Evolutionary conservation across 2,113 vertebrate genomes (phyloP).

Genomic region (Laticauda laticaudata): DNA sequence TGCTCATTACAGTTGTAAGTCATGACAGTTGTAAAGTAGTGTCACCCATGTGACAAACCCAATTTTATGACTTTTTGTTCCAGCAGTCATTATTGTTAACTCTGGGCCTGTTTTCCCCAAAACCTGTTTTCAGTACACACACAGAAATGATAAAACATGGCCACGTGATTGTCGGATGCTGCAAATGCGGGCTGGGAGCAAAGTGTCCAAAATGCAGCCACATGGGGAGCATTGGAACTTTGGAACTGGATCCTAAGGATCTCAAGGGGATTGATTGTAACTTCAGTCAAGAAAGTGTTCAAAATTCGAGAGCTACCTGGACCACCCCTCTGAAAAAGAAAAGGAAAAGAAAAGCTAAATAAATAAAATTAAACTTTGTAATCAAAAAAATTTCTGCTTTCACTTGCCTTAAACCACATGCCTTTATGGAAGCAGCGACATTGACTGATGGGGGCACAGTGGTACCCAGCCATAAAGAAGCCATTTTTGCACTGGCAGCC

Average conservation of each 20-base stretch:
- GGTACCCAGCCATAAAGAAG: slow-evolving; percentile 53
- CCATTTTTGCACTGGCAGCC: slow-evolving; percentile 67
- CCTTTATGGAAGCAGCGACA: slow-evolving; percentile 58
- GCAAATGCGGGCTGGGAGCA: too few species aligned
- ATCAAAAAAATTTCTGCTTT: neutral
- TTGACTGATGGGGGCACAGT: slow-evolving; percentile 50
- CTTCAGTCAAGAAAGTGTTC: neutral
- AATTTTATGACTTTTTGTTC: too few species aligned
- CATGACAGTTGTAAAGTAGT: too few species aligned
- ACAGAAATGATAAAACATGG: too few species aligned
- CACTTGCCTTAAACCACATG: slow-evolving; percentile 56
- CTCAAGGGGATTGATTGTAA: neutral
- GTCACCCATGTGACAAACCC: too few species aligned
- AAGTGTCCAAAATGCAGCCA: too few species aligned
- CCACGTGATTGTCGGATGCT: too few species aligned
- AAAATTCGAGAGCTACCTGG: neutral
- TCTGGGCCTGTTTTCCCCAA: too few species aligned
- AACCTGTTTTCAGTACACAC: too few species aligned
- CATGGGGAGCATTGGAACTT: too few species aligned
- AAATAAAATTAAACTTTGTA: neutral
- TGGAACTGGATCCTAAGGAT: neutral
- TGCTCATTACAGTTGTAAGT: too few species aligned
- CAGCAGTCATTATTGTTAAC: too few species aligned
- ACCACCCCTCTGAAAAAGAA: neutral
- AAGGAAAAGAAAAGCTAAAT: neutral